phyloP scores from a whole-genome alignment of 2,113 vertebrate species.

The Ariopsis seemanni region DNA sequence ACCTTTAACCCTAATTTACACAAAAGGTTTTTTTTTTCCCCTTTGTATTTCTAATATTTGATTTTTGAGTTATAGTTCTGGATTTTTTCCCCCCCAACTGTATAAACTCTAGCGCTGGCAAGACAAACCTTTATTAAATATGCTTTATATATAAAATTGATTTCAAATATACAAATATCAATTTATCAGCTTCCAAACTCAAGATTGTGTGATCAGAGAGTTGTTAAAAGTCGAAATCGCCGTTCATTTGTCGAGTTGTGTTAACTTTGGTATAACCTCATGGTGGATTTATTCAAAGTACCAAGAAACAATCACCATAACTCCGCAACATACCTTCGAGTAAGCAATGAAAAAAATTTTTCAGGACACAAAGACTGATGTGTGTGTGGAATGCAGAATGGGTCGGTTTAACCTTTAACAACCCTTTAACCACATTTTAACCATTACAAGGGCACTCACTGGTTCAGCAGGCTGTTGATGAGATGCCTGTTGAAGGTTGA shows the following conservation, averaged over 20 bases:
- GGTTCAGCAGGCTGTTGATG: constrained; percentile 88
- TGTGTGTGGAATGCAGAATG: neutral
- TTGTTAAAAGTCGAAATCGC: neutral
- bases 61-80: no score
- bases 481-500: constrained; percentile 88
- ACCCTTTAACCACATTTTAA: neutral
- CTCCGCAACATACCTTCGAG: neutral
- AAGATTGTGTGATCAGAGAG: neutral
- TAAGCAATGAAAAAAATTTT: neutral
- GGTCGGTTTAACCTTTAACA: no score
- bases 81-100: no score
- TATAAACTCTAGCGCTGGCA: no score
- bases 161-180: neutral
- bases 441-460: constrained; percentile 70
- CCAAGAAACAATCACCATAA: neutral
- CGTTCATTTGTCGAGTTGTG: neutral
- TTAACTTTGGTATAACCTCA: neutral
- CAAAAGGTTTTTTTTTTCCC: no score
- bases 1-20: no score
- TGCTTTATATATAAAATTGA: no score
- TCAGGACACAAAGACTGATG: neutral
- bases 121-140: no score
- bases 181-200: neutral
- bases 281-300: no score
- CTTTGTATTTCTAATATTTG: no score